Percentiles rank a stretch among this genome's conserved stretches.
Evolutionary conservation across 2,797 vertebrate species (phyloP).

Genomic region (Centroberyx gerrardi): DNA sequence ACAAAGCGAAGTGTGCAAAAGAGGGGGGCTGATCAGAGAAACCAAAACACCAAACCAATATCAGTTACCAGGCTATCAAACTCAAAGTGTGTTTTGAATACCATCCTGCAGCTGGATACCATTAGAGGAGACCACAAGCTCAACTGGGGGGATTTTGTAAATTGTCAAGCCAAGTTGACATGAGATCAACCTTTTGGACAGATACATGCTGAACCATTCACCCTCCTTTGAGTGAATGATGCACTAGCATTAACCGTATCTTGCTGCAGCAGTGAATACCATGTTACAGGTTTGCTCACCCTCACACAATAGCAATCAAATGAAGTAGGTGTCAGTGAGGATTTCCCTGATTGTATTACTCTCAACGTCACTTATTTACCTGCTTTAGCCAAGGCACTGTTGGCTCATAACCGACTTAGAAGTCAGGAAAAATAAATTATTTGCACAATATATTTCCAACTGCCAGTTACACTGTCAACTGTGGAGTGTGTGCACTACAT

Average conservation of each 20-base stretch:
- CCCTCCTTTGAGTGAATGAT: too few species aligned
- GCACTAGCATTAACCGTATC: too few species aligned
- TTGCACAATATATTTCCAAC: slow-evolving; percentile 7
- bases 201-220: too few species aligned
- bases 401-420: neutral
- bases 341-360: neutral
- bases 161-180: too few species aligned
- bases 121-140: neutral
- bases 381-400: neutral
- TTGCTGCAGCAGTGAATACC: slow-evolving; percentile 5
- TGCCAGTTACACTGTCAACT: slow-evolving; percentile 2
- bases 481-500: slow-evolving; percentile 10
- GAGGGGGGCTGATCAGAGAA: slow-evolving; percentile 27
- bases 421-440: neutral
- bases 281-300: neutral
- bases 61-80: slow-evolving; percentile 4
- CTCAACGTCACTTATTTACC: slow-evolving; percentile 12
- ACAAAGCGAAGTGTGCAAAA: slow-evolving; percentile 24
- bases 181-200: too few species aligned
- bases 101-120: neutral
- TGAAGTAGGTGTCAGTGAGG: neutral
- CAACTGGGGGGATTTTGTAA: too few species aligned
- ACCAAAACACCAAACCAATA: neutral
- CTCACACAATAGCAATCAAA: neutral
- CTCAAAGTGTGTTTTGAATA: neutral